phyloP scores from a whole-genome alignment of 2,113 vertebrate species.

The Nibea albiflora region DNA sequence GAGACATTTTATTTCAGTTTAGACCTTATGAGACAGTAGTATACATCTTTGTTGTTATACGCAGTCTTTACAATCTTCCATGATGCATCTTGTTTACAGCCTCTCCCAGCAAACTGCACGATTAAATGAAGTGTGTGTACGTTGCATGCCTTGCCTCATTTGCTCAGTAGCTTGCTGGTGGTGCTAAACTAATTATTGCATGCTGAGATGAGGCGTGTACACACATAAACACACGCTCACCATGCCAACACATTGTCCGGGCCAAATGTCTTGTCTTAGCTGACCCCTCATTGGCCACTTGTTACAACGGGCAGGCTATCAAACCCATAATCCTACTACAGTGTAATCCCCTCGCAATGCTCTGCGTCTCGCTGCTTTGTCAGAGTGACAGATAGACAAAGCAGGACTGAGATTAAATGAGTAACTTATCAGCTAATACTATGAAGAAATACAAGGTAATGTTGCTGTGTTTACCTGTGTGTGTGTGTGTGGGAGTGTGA shows the following conservation, averaged over 20 bases:
- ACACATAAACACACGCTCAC: constrained; percentile 27
- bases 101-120: not conserved
- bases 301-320: constrained; percentile 66
- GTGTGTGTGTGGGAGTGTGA: not conserved
- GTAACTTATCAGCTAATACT: constrained; percentile 37
- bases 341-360: constrained; percentile 72
- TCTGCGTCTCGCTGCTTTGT: constrained; percentile 55
- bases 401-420: constrained; percentile 43
- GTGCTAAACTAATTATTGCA: constrained; percentile 43
- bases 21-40: not conserved
- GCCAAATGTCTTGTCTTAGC: constrained; percentile 52
- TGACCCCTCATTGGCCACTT: constrained; percentile 75
- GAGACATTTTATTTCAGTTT: constrained; percentile 4
- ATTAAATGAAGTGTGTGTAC: constrained; percentile 13
- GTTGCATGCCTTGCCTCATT: constrained; percentile 26
- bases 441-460: constrained; percentile 76
- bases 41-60: not conserved
- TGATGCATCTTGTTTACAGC: not conserved
- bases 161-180: constrained; percentile 21
- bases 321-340: constrained; percentile 73
- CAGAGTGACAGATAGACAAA: constrained; percentile 50
- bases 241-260: constrained; percentile 56
- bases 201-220: constrained; percentile 16
- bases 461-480: not conserved
- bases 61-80: not conserved